These are phyloP conservation scores for Terrapene triunguis DNA, from an alignment of 2,113 vertebrate species.

Conservation along the genomic window DNA sequence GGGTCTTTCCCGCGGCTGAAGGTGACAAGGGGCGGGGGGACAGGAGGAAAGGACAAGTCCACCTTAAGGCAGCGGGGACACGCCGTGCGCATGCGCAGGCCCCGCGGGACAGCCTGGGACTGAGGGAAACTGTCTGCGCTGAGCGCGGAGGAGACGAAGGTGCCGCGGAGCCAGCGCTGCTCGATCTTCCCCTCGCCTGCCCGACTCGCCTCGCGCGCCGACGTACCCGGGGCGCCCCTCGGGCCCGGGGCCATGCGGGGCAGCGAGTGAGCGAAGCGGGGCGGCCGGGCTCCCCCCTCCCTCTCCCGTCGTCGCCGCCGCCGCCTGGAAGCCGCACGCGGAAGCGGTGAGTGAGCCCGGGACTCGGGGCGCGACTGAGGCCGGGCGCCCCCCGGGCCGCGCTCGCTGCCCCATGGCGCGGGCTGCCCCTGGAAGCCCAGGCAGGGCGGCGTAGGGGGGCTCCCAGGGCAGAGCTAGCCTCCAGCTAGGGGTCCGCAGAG, in stretches of 20 bases:
- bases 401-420: background rate
- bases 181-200: fast-evolving
- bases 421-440: background rate
- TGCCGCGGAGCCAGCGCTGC: no score
- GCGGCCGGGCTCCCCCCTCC: no score
- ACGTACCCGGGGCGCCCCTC: background rate
- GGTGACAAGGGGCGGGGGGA: no score
- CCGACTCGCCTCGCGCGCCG: background rate
- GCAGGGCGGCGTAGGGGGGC: background rate
- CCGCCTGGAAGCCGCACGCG: background rate
- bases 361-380: background rate
- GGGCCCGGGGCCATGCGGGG: background rate
- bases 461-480: no score
- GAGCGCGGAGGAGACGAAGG: background rate
- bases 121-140: background rate
- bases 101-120: background rate
- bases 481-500: background rate
- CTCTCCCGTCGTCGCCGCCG: background rate
- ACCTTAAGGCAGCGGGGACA: background rate
- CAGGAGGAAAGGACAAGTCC: background rate
- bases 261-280: background rate
- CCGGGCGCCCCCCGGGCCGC: background rate
- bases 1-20: background rate
- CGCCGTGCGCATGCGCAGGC: background rate
- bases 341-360: slow-evolving; percentile 16